A percentile compares a stretch with the other conserved stretches of the same genome.
Conservation (phyloP, 2,888 invertebrate genomes). For the Vesta saturnalis region DNA sequence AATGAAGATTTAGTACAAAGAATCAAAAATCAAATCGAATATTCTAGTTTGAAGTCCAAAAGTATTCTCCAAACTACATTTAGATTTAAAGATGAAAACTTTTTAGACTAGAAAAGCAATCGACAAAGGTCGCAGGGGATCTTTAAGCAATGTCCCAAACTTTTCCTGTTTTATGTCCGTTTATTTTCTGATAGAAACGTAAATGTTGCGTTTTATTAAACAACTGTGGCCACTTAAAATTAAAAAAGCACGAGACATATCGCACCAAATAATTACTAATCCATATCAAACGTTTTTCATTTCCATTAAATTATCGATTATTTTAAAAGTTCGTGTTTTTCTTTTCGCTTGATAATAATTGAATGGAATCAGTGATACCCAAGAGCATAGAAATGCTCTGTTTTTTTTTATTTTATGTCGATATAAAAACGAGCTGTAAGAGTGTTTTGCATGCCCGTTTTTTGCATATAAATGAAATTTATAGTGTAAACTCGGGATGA, state of each 20-base stretch:
- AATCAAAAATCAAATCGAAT: slow-evolving; percentile 38
- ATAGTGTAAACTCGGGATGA: too few species aligned
- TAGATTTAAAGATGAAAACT: slow-evolving; percentile 33
- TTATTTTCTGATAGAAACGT: slow-evolving; percentile 24
- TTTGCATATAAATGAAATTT: too few species aligned
- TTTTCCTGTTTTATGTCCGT: slow-evolving; percentile 27
- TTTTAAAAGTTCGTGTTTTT: too few species aligned
- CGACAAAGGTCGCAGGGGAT: slow-evolving; percentile 33
- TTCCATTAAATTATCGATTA: too few species aligned
- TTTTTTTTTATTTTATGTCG: too few species aligned
- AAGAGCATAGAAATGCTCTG: too few species aligned
- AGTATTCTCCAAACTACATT: slow-evolving; percentile 36
- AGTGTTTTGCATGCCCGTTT: too few species aligned
- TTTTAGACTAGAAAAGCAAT: slow-evolving; percentile 33
- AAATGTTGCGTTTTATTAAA: neutral
- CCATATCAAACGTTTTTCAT: too few species aligned
- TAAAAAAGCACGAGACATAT: too few species aligned
- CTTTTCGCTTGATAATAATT: too few species aligned
- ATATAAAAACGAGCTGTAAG: too few species aligned
- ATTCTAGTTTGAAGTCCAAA: slow-evolving; percentile 30
- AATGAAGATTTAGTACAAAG: slow-evolving; percentile 20
- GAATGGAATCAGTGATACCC: neutral
- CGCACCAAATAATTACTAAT: too few species aligned
- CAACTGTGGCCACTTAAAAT: slow-evolving; percentile 1
- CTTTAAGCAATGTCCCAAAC: slow-evolving; percentile 30